A percentile compares a stretch with the other conserved stretches of the same genome.
Evolutionary conservation across 1,140 invertebrate genomes (phyloP).

Genomic region (Penaeus indicus): DNA sequence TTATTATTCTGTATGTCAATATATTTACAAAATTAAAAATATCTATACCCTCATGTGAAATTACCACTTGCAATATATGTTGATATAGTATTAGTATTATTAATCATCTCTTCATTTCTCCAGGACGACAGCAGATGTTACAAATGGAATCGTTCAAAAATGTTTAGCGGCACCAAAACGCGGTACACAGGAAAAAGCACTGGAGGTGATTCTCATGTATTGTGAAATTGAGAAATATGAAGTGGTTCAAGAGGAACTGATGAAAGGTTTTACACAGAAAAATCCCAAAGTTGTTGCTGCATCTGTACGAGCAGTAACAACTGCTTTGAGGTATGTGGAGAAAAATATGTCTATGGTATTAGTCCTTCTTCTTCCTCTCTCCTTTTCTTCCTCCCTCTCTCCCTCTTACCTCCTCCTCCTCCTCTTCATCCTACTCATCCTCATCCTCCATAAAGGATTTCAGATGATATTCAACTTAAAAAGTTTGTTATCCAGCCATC

Average conservation of each 20-base stretch:
- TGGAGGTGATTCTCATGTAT: slow-evolving; percentile 92
- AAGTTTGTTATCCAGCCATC: too few relatives aligned
- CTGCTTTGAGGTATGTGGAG: slow-evolving; percentile 77
- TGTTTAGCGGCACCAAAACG: slow-evolving; percentile 91
- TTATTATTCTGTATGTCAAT: too few relatives aligned
- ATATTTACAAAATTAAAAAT: too few relatives aligned
- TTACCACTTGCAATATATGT: too few relatives aligned
- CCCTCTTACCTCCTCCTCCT: too few relatives aligned
- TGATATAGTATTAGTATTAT: not conserved
- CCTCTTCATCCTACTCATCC: too few relatives aligned
- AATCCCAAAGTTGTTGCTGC: slow-evolving; percentile 94
- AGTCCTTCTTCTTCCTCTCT: too few relatives aligned
- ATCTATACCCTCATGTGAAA: too few relatives aligned
- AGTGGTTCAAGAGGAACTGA: slow-evolving; percentile 87
- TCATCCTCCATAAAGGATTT: too few relatives aligned
- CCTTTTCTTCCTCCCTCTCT: not conserved
- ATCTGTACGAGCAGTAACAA: slow-evolving; percentile 82
- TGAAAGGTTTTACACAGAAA: slow-evolving; percentile 91
- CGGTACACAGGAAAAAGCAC: slow-evolving; percentile 91
- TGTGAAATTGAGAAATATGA: slow-evolving; percentile 97
- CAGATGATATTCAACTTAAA: too few relatives aligned
- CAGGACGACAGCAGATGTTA: slow-evolving; percentile 90
- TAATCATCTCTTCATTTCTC: slow-evolving; percentile 59
- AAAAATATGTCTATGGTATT: slow-evolving; percentile 19
- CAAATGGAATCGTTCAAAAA: slow-evolving; percentile 90